Conservation (phyloP, 2,113 vertebrate species). For the Stictonetta naevosa region DNA sequence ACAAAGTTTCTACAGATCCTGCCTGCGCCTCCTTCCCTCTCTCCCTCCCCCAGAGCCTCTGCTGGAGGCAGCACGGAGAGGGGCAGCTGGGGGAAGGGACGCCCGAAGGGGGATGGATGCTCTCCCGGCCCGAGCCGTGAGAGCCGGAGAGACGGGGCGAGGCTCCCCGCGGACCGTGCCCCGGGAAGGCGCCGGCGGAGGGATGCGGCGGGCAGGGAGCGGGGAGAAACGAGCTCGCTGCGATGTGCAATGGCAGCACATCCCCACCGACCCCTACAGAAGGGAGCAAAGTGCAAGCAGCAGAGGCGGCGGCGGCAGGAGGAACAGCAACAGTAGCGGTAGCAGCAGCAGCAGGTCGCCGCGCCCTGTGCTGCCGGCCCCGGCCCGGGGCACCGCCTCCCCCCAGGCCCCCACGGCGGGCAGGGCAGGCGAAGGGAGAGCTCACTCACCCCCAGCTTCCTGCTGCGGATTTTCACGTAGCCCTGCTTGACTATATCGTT, state of each 20-base stretch:
- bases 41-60: not conserved
- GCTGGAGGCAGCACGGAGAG: not conserved
- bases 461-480: slow-evolving; percentile 97
- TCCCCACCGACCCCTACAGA: not conserved
- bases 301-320: not conserved
- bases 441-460: slow-evolving; percentile 97
- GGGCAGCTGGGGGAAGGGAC: not conserved
- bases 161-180: not conserved
- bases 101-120: not conserved
- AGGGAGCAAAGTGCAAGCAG: not conserved
- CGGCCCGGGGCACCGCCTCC: not conserved
- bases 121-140: not conserved
- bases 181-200: not conserved
- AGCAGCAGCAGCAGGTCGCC: not conserved
- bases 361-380: not conserved
- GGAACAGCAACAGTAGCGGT: not conserved
- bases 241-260: not conserved
- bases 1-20: slow-evolving; percentile 23
- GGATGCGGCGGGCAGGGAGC: not conserved
- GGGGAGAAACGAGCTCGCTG: not conserved
- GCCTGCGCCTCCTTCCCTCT: not conserved
- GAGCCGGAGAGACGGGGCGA: not conserved
- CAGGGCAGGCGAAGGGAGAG: not conserved
- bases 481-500: slow-evolving; percentile 99
- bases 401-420: not conserved